Evolutionary conservation across 2,797 vertebrate species (phyloP), one percentile per base, ranked within the genome.

Genomic region (Adrianichthys oophorus): DNA sequence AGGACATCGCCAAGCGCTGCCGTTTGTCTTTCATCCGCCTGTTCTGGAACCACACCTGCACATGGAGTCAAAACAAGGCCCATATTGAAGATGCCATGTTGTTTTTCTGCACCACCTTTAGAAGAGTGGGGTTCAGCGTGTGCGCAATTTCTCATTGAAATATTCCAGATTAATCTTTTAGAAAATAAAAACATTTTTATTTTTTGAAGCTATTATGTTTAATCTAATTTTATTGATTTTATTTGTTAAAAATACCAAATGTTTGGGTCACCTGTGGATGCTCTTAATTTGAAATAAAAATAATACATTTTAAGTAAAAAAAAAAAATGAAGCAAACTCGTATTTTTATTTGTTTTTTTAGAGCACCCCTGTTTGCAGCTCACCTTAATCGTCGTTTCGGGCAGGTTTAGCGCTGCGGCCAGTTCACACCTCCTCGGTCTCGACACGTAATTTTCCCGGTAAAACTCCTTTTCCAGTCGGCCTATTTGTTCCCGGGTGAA

Each of bases 311-410:
- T 10, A 12, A 32, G 8, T 6, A 26, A 26, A 26, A 7, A 32
- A 32, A 29, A 32, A 8, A 2, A 32, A 32, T 32, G 8, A 32
- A 10, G 7, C 29, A 32, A 32, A 32, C 8, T 37, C 1, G 12
- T 4, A 12, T 3, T 12, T 23, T 14, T 47, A 4, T 21, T 46
- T 23, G 5, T 2, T 21, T 12, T 23, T 2, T 21, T 21, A 21
- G 19, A 10, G 4, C 43, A 46, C 44, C 8, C 15, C n/a, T 7
- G 48, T 68, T 48, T 56, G 14, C 88, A 19, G 15, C 48, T 7
- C 54, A 98, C 97, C 97, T 98, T 99, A 76, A 99, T 99, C 44
- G 97, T 99, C 41, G 97, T 99, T 90, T 99, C 97, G 3, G 97
- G 97, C 45, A 99, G 92, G 74, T 99, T 99, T 69, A 99, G 90